phyloP scores from a whole-genome alignment of 2,797 vertebrate genomes.

The Cyclura pinguis region DNA sequence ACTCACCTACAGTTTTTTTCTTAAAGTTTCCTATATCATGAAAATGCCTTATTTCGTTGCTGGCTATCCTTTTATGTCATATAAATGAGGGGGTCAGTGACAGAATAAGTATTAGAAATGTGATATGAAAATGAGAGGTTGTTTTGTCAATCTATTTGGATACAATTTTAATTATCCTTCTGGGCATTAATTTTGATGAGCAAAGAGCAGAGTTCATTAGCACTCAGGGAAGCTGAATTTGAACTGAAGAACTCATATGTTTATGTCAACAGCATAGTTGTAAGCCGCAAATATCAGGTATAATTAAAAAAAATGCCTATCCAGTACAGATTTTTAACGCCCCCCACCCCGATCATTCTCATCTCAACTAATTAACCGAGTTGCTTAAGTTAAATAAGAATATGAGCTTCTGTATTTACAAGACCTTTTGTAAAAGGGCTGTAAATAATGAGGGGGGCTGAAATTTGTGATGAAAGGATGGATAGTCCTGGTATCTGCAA shows the following conservation, averaged over 20 bases:
- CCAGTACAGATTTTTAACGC: constrained; percentile 13
- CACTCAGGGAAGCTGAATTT: constrained; percentile 29
- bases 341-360: neutral
- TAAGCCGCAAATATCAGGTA: neutral
- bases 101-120: neutral
- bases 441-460: too few relatives aligned
- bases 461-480: neutral
- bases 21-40: neutral
- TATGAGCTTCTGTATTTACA: constrained; percentile 7
- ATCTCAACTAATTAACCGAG: neutral
- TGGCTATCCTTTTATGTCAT: neutral
- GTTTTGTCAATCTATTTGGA: neutral
- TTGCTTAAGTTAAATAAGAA: neutral
- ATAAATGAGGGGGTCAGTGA: neutral
- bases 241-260: neutral
- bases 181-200: constrained; percentile 37
- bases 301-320: neutral
- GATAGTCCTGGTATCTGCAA: neutral
- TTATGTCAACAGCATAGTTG: neutral
- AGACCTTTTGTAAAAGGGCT: too few relatives aligned
- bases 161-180: neutral
- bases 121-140: neutral
- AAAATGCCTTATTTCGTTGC: neutral
- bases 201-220: neutral
- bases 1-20: neutral